phyloP scores from a whole-genome alignment of 1,140 invertebrate genomes.

The Ylistrum balloti region DNA sequence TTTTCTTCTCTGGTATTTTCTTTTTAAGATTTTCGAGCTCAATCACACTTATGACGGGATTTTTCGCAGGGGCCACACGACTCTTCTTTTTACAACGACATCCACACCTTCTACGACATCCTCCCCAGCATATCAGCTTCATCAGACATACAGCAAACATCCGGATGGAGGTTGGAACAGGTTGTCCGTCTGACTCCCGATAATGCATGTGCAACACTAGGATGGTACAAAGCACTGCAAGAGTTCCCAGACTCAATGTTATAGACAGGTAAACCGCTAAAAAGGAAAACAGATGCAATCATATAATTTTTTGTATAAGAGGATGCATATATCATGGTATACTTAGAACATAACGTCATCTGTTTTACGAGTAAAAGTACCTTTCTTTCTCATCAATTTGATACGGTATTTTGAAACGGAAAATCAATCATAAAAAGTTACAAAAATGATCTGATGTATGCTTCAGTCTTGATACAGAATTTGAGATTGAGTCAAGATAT shows the following conservation, averaged over 20 bases:
- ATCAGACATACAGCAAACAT: neutral
- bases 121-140: neutral
- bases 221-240: constrained; percentile 51
- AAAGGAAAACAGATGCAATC: neutral
- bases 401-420: no score
- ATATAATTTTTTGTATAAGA: neutral
- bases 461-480: no score
- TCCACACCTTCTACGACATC: neutral
- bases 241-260: constrained; percentile 40
- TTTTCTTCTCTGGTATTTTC: neutral
- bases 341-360: no score
- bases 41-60: neutral
- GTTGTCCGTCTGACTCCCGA: neutral
- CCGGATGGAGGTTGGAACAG: neutral
- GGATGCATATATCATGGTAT: no score
- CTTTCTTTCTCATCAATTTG: no score
- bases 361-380: no score
- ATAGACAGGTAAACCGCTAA: constrained; percentile 47
- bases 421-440: no score
- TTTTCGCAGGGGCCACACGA: neutral
- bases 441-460: no score
- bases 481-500: no score
- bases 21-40: neutral
- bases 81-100: neutral
- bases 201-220: constrained; percentile 47